Base-by-base conservation (phyloP, 2,888 invertebrate genomes). In the Drosophila neutralis region DNA sequence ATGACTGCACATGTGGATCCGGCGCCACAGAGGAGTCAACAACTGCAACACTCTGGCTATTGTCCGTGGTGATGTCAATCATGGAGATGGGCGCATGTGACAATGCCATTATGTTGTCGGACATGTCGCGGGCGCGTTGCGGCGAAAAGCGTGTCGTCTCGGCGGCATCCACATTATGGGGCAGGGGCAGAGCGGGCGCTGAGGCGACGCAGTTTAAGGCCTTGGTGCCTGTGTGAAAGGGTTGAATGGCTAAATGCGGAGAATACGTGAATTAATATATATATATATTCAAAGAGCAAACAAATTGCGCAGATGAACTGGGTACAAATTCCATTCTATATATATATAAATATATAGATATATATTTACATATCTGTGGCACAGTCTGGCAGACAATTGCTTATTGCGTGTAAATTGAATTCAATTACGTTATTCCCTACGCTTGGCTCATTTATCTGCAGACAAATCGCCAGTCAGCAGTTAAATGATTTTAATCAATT, bases 131-230 rank as follows among this genome's bases (percentile, higher is more conserved):
- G 52, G 94, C 93, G 57, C 96, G 94, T 70, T 94, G 93, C 4
- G 95, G 95, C 0, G 95, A 95, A 87, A 96, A 96, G 76, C 94
- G 94, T 24, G 95, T 94, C 80, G 94, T 94, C 92, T 95, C 95
- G 18, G 94, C 93, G 56, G 94, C 94, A 90, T 95, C 95, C 76
- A 96, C 95, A 83, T 95, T 96, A 35, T 93, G 94, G 0, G 96
- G 96, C 56, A 96, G 89, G 62, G 95, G 94, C 40, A 96, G 80
- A 15, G 65, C 59, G 29, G 93, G 94, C 4, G 94, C 94, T 66
- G 93, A 94, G 70, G 93, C 94, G 2, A 95, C 94, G 87, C 95
- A 95, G 81, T 93, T 94, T 54, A 93, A 92, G 29, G 91, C 82
- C 33, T 93, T 92, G 27, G 69, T 54, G 36, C 67, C 88, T 13